Conservation (phyloP, 2,888 invertebrate species). For the Trisateles emortualis region DNA sequence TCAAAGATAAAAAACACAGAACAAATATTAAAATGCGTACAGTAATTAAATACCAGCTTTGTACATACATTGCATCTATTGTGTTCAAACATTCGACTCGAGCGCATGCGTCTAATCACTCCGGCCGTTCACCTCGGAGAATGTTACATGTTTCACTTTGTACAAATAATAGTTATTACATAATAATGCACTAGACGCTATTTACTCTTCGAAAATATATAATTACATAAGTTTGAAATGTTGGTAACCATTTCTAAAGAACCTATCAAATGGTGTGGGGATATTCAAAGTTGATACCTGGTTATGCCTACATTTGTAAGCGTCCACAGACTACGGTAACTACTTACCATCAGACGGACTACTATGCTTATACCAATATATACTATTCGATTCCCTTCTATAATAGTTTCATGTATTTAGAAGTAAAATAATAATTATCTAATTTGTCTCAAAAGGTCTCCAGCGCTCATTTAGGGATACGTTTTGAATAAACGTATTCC, state of each 20-base stretch:
- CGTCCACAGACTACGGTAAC: too few relatives aligned
- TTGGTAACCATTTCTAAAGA: slow-evolving; percentile 20
- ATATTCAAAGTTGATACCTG: too few relatives aligned
- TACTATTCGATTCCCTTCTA: too few relatives aligned
- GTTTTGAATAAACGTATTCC: too few relatives aligned
- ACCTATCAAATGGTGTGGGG: slow-evolving; percentile 3
- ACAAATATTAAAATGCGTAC: not conserved
- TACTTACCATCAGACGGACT: too few relatives aligned
- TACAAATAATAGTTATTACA: slow-evolving; percentile 27
- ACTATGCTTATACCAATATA: too few relatives aligned
- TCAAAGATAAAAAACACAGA: not conserved
- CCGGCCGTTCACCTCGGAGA: slow-evolving; percentile 41
- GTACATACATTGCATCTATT: not conserved
- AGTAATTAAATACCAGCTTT: not conserved
- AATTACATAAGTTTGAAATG: slow-evolving; percentile 30
- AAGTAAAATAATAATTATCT: too few relatives aligned
- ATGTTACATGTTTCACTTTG: slow-evolving; percentile 24
- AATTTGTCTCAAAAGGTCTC: too few relatives aligned
- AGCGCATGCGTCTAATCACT: slow-evolving; percentile 19
- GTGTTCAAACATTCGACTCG: slow-evolving; percentile 4
- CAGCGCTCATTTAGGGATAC: too few relatives aligned
- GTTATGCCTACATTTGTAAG: too few relatives aligned
- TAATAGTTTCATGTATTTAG: too few relatives aligned
- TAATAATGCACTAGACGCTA: slow-evolving; percentile 26
- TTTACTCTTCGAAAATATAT: slow-evolving; percentile 20